phyloP scores from a whole-genome alignment of 2,888 invertebrate species.

The Cerceris ruficornis region DNA sequence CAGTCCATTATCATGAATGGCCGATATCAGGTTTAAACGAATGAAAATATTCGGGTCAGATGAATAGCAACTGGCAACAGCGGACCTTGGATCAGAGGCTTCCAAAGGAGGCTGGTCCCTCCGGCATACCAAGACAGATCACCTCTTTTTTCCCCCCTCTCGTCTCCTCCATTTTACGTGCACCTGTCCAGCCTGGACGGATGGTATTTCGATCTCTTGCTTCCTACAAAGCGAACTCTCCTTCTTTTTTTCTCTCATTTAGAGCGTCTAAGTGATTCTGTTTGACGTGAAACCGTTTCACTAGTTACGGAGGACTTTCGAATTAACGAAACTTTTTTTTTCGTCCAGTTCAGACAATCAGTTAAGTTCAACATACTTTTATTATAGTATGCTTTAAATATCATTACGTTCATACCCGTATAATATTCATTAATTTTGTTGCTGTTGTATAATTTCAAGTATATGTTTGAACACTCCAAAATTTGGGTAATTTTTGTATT shows the following conservation, averaged over 20 bases:
- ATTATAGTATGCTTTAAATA: too few species aligned
- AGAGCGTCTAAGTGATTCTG: slow-evolving; percentile 1
- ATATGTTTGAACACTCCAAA: too few species aligned
- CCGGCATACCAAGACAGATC: slow-evolving; percentile 74
- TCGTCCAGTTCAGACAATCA: too few species aligned
- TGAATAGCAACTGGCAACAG: slow-evolving; percentile 63
- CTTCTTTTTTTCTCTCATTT: slow-evolving; percentile 33
- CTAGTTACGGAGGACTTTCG: neutral
- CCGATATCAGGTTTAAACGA: slow-evolving; percentile 43
- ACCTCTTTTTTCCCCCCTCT: slow-evolving; percentile 52
- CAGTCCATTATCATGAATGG: neutral
- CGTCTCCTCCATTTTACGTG: slow-evolving; percentile 45
- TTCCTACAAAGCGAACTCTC: slow-evolving; percentile 38
- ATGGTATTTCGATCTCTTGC: slow-evolving; percentile 50
- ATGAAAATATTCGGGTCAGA: slow-evolving; percentile 59
- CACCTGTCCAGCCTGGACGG: slow-evolving; percentile 61
- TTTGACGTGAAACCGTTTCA: neutral
- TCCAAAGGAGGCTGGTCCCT: slow-evolving; percentile 71
- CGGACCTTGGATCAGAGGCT: slow-evolving; percentile 74
- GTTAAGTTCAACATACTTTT: too few species aligned
- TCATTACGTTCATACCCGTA: too few species aligned
- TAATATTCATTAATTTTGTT: too few species aligned
- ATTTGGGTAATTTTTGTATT: too few species aligned
- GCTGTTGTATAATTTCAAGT: too few species aligned
- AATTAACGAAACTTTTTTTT: too few species aligned